These are phyloP conservation scores for Trachemys scripta DNA, from an alignment of 2,113 vertebrate genomes.

Conservation along the genomic window DNA sequence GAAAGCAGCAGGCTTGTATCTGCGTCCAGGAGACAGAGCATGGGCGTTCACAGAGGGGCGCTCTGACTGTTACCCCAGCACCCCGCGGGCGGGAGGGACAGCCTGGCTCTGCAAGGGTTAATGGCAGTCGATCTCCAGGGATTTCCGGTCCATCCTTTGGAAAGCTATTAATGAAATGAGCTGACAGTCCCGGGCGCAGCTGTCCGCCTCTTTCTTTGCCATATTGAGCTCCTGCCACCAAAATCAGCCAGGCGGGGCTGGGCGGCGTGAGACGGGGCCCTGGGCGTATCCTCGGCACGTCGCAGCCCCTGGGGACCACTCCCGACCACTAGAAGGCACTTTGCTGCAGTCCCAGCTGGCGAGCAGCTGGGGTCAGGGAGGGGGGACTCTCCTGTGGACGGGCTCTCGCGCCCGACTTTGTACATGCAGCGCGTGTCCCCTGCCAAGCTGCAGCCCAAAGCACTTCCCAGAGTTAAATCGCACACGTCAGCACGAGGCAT, in stretches of 20 bases:
- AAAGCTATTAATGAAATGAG: background rate
- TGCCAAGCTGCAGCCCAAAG: background rate
- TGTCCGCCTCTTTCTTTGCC: background rate
- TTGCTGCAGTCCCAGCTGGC: background rate
- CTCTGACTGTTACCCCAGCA: background rate
- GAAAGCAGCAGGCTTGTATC: background rate
- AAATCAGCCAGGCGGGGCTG: background rate
- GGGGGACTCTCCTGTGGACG: background rate
- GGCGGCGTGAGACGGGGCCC: background rate
- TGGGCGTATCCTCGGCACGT: no score
- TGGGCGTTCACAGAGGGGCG: background rate
- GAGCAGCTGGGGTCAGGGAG: background rate
- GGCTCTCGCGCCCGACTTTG: background rate
- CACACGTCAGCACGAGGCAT: background rate
- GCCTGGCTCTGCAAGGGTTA: background rate
- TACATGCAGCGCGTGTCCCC: background rate
- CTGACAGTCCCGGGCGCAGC: background rate
- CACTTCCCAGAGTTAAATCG: background rate
- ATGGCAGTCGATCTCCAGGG: background rate
- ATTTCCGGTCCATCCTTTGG: background rate
- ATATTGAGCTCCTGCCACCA: background rate
- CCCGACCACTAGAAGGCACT: background rate
- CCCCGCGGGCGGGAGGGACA: background rate
- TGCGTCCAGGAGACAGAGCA: background rate
- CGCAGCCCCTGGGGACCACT: no score